Base-by-base conservation (phyloP, 2,113 vertebrate genomes). In the Vombatus ursinus region DNA sequence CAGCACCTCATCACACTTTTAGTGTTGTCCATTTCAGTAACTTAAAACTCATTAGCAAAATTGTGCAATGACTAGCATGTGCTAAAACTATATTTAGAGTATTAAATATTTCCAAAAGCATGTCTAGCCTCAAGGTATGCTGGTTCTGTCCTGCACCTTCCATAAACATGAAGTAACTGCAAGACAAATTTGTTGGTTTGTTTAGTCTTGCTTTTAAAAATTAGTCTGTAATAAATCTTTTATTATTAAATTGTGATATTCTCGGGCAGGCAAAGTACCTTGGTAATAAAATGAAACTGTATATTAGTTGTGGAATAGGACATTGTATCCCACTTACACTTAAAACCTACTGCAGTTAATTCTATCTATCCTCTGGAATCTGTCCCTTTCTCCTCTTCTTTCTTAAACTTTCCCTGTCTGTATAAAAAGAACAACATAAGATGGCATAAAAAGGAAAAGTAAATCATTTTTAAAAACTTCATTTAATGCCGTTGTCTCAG, bases 171-270 rank as follows among this genome's bases (percentile, higher is more conserved):
- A 93, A 49, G 31, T 47, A 94, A 51, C 91, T 91, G 90, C n/a
- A 93, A 95, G 94, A 95, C 92, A 95, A 50, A 95, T 92, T 25
- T 90, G 89, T 95, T 93, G 91, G 90, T 97, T 92, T 92, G 92
- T 94, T 96, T 94, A 91, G 52, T 93, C 90, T 96, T 97, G 77
- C 77, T 96, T 93, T 94, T 47, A 94, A 95, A 90, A 28, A 57
- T 96, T 94, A 51, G 28, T 84, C 47, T 89, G 9, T 92, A 95
- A 44, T 94, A 95, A 94, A 92, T 95, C 28, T 92, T 93, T 90
- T 84, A 50, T 53, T 94, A 89, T 94, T 94, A 96, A 95, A 92
- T 89, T 90, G 11, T 92, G 52, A 37, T 57, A 61, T 90, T 68
- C 44, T 90, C 90, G 51, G 44, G 47, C 37, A 90, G n/a, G 47